Conservation (phyloP, 2,888 invertebrate species). For the Luffia ferchaultella region DNA sequence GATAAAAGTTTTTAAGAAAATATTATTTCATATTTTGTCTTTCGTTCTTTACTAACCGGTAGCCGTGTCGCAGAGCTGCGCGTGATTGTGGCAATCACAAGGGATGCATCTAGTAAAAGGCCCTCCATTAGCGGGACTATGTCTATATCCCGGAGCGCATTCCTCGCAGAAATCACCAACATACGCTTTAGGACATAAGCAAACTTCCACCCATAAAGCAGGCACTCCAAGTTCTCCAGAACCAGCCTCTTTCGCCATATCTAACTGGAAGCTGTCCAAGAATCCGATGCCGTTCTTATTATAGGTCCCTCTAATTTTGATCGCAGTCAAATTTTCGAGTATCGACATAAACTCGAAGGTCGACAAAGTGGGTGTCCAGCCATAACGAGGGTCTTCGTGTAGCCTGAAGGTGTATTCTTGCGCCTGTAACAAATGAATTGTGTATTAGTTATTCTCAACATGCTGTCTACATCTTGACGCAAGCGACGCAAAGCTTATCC, state of each 20-base stretch:
- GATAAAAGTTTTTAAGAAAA: no score
- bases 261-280: constrained; percentile 87
- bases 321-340: constrained; percentile 90
- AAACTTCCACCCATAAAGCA: constrained; percentile 95
- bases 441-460: constrained; percentile 4
- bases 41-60: constrained; percentile 74
- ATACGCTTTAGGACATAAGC: constrained; percentile 87
- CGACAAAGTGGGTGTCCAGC: constrained; percentile 92
- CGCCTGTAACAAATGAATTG: constrained; percentile 45
- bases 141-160: constrained; percentile 93
- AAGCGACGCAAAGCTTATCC: constrained; percentile 1
- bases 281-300: constrained; percentile 84
- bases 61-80: constrained; percentile 94
- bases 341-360: constrained; percentile 92
- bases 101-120: constrained; percentile 94
- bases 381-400: constrained; percentile 90
- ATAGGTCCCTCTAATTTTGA: constrained; percentile 94
- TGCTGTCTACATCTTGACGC: not conserved
- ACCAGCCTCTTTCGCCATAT: constrained; percentile 81
- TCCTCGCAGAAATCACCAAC: constrained; percentile 97
- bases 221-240: constrained; percentile 59
- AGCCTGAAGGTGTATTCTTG: constrained; percentile 85
- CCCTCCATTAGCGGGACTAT: constrained; percentile 91
- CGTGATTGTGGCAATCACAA: constrained; percentile 97
- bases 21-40: no score